These are phyloP conservation scores for Drosophila anomelani DNA, from an alignment of 2,888 invertebrate species.

Conservation along the genomic window DNA sequence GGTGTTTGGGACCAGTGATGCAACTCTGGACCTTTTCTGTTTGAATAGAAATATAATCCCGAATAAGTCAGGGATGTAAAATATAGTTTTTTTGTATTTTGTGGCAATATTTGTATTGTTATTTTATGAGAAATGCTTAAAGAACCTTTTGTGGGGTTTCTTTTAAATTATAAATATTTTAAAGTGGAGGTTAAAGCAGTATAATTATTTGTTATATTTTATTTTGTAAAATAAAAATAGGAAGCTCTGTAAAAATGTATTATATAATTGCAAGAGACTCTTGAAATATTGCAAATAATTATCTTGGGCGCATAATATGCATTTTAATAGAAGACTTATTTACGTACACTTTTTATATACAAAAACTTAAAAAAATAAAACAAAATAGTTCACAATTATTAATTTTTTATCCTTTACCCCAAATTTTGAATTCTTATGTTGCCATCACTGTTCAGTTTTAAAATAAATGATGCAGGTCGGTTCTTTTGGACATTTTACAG, in stretches of 20 bases:
- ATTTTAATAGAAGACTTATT: neutral
- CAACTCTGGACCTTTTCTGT: constrained; percentile 8
- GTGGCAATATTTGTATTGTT: neutral
- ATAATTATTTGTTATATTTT: neutral
- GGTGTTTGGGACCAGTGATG: constrained; percentile 31
- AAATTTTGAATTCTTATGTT: neutral
- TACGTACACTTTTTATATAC: neutral
- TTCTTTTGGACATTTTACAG: constrained; percentile 32
- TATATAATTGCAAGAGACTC: neutral
- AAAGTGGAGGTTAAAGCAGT: neutral
- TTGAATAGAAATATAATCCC: constrained; percentile 3
- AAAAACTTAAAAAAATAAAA: neutral
- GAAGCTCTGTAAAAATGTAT: neutral
- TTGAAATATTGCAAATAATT: neutral
- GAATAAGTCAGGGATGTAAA: neutral
- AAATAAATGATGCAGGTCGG: constrained; percentile 38
- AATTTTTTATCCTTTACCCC: neutral
- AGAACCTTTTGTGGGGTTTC: neutral
- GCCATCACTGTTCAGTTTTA: constrained; percentile 14
- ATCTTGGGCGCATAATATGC: neutral
- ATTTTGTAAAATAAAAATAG: neutral
- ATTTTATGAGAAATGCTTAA: neutral
- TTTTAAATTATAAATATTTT: neutral
- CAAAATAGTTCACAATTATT: too few species aligned
- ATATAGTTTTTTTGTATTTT: neutral